Base-by-base conservation (phyloP, 2,888 invertebrate species). In the Zonitis immaculata region DNA sequence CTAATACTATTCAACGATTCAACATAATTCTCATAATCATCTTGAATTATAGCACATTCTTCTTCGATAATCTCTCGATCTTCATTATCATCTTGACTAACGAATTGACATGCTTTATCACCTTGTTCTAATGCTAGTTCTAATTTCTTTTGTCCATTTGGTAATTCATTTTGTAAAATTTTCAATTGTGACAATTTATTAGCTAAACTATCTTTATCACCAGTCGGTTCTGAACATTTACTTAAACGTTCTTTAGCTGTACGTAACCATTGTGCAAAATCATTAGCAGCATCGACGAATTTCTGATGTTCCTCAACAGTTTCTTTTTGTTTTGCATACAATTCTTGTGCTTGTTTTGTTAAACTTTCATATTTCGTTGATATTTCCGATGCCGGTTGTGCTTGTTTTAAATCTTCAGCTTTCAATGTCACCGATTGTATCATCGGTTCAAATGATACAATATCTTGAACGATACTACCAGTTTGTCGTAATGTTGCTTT, bases 401-500 rank as follows among this genome's bases (percentile, higher is more conserved):
- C 91, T 77, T 93, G 91, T 77, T 90, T 89, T 64, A 95, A 79
- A 77, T 93, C 93, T 65, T 91, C 92, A 58, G 95, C 95, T 79
- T 95, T 96, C 48, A 89, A 90, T 50, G 92, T 88, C 35, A 95
- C 93, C 42, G 95, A 95, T 74, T 95, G 94, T 66, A 96, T 94
- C 91, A 96, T 95, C 47, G 95, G 95, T 75, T 96, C 95, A 77
- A 95, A 94, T 48, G 95, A 92, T 62, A 94, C 92, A 71, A 96
- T 95, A 77, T 97, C 96, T 78, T 95, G 95, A 42, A 95, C 93
- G 70, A 95, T 91, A 74, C 91, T 93, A 77, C 93, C 92, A 52
- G 94, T 94, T 78, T 92, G 91, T 62, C 94, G 82, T 43, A 95
- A 81, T 67, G 88, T 91, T 6, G 93, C 93, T 76, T 92, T 93